Evolutionary conservation across 2,888 invertebrate species (phyloP), one percentile per base, ranked within the genome.

Genomic region (Sthenelais limicola): DNA sequence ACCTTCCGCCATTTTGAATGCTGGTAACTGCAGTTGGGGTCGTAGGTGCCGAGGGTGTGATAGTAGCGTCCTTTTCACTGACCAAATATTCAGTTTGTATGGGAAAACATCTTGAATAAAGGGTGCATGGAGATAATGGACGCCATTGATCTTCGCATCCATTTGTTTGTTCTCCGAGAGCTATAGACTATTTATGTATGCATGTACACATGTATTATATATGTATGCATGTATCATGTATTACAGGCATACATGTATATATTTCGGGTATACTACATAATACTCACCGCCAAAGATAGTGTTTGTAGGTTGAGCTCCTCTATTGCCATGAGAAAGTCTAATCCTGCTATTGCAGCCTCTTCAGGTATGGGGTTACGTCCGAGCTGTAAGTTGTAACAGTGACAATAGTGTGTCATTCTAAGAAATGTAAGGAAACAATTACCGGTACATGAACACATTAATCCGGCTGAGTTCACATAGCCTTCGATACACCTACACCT

Each of bases 311-410:
- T 69, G 9, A 77, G 72, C 24, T 47, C 43, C 1, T 68, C 69
- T 35, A 70, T 9, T 26, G 71, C 24, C 43, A 76, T 73, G 9
- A 85, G 68, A 33, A 82, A 71, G 1, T 82, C 80, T 4, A 86
- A 35, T 2, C 79, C 82, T 26, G 80, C 78, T 58, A 76, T 77
- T 0, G 82, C 84, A 21, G 80, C 80, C 28, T 82, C 80, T 49
- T 83, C 83, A 1, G 80, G 77, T 30, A 86, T 82, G 56, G 81
- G 82, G 76, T 86, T 86, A 72, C 79, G 82, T 1, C 85, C 84
- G 28, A 86, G 76, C 85, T 85, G 76, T 5, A 76, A 68, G 3
- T 24, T 43, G 21, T n/a, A 52, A n/a, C n/a, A n/a, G n/a, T n/a
- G n/a, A n/a, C n/a, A n/a, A n/a, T n/a, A n/a, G n/a, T n/a, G n/a